These are phyloP conservation scores for Atta cephalotes DNA, from an alignment of 1,140 invertebrate species.

Conservation along the genomic window DNA sequence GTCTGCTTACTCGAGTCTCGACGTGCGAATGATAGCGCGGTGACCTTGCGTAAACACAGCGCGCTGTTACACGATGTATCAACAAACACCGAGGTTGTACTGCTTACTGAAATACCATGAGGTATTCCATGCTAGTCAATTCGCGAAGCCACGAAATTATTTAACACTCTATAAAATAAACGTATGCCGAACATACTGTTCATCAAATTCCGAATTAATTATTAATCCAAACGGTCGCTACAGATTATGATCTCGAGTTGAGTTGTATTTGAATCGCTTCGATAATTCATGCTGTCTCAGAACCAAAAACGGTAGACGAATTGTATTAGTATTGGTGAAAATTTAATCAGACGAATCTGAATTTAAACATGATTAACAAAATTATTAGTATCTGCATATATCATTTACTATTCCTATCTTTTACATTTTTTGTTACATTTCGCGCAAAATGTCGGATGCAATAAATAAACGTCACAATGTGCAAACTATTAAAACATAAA, in stretches of 20 bases:
- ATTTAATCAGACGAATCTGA: background rate
- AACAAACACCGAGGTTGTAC: background rate
- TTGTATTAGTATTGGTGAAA: background rate
- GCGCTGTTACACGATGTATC: background rate
- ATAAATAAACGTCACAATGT: background rate
- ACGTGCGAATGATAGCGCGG: constrained; percentile 18
- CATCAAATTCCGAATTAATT: background rate
- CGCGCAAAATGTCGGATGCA: background rate
- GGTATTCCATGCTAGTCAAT: background rate
- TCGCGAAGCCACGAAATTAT: background rate
- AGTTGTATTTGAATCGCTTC: background rate
- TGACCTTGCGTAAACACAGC: constrained; percentile 1
- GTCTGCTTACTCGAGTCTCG: constrained; percentile 1
- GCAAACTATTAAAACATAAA: too few species aligned
- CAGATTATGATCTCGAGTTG: background rate
- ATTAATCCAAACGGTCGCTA: background rate
- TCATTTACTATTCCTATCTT: background rate
- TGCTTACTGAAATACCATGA: background rate
- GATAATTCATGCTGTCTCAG: background rate
- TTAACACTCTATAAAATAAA: constrained; percentile 1
- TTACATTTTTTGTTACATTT: background rate
- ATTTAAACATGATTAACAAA: background rate
- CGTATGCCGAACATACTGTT: background rate
- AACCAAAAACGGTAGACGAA: background rate
- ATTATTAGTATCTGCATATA: background rate